phyloP scores from a whole-genome alignment of 2,888 invertebrate genomes.

The Ochlodes sylvanus region DNA sequence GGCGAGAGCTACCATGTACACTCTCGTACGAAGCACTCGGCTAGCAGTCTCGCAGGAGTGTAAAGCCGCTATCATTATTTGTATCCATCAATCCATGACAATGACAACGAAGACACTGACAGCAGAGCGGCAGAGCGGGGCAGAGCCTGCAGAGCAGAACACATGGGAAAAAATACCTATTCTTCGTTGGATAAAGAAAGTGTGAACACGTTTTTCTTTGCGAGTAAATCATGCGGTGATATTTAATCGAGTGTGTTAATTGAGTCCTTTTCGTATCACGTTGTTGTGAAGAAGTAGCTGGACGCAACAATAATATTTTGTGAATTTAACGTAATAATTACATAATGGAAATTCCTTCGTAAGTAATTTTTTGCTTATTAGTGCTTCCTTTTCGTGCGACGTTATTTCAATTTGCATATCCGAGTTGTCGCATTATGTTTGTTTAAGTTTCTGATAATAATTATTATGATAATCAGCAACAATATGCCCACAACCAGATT shows the following conservation, averaged over 20 bases:
- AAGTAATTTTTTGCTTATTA: constrained; percentile 56
- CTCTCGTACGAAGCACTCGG: no score
- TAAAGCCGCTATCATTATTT: no score
- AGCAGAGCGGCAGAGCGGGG: no score
- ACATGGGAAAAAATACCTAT: constrained; percentile 35
- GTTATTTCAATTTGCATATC: constrained; percentile 55
- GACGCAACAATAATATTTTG: constrained; percentile 2
- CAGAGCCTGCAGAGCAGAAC: no score
- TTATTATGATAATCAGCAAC: background rate
- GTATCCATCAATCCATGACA: background rate
- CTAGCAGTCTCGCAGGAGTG: no score
- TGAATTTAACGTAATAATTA: constrained; percentile 53
- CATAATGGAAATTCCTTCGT: constrained; percentile 72
- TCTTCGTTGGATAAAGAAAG: constrained; percentile 44
- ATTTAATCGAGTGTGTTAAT: constrained; percentile 30
- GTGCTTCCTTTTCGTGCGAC: constrained; percentile 51
- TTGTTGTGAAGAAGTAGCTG: background rate
- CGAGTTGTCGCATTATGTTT: constrained; percentile 30
- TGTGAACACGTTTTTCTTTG: constrained; percentile 50
- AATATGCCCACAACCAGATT: no score
- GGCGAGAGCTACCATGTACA: no score
- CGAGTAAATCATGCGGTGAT: constrained; percentile 63
- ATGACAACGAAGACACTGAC: constrained; percentile 7
- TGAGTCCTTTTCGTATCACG: constrained; percentile 1
- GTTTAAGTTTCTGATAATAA: background rate